A percentile compares a stretch with the other conserved stretches of the same genome.
Conservation (phyloP, 1,140 invertebrate genomes). For the Armadillidium nasatum region DNA sequence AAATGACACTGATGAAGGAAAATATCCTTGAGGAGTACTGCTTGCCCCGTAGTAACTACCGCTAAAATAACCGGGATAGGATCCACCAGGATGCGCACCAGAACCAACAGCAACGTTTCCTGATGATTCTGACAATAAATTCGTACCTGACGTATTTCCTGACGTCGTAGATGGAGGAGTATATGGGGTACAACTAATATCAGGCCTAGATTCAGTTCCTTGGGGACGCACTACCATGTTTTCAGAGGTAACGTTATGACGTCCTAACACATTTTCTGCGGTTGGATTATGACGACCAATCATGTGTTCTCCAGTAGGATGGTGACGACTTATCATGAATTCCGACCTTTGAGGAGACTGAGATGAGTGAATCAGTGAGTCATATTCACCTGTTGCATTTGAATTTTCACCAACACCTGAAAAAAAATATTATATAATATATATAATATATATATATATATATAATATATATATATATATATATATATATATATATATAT, state of each 20-base stretch:
- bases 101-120: background rate
- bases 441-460: conserved; percentile 15
- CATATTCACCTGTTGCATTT: background rate
- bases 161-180: background rate
- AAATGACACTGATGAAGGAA: background rate
- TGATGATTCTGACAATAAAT: background rate
- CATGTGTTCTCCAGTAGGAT: background rate
- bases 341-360: background rate
- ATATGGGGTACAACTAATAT: background rate
- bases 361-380: background rate
- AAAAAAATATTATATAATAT: background rate
- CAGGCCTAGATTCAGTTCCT: background rate
- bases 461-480: conserved; percentile 11
- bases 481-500: background rate
- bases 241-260: background rate
- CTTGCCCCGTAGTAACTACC: background rate
- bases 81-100: background rate
- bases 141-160: background rate
- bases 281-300: background rate
- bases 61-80: background rate
- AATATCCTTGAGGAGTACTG: background rate
- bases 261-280: background rate
- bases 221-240: background rate
- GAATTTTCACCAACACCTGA: background rate
- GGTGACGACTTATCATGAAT: background rate